A percentile compares a stretch with the other conserved stretches of the same genome.
Conservation (phyloP, 37 sponge, comb jelly and placozoan species). For the Geodia barretti region DNA sequence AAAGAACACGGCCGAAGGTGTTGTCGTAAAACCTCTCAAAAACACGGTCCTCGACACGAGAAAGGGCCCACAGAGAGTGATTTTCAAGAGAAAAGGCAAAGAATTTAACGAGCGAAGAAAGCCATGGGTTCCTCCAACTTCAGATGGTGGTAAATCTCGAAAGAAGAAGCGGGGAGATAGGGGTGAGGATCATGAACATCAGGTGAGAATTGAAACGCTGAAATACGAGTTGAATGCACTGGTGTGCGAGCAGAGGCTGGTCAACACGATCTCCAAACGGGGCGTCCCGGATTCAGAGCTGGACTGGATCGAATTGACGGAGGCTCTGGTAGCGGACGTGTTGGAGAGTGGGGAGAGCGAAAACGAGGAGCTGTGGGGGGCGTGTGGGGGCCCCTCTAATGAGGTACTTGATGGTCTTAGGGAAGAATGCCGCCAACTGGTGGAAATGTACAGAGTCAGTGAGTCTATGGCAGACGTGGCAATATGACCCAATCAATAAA, state of each 20-base stretch:
- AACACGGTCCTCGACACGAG: constrained; percentile 6
- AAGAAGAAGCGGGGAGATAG: background rate
- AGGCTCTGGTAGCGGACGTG: constrained; percentile 33
- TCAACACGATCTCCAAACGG: constrained; percentile 40
- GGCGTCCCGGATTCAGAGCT: constrained; percentile 5
- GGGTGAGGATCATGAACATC: background rate
- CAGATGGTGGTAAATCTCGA: background rate
- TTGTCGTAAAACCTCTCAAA: constrained; percentile 49
- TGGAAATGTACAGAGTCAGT: background rate
- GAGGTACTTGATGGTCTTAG: background rate
- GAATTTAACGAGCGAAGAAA: constrained; percentile 27
- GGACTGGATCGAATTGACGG: constrained; percentile 24
- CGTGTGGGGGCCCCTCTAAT: background rate
- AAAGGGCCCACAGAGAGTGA: constrained; percentile 27
- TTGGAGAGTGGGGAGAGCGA: constrained; percentile 16
- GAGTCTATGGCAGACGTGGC: too few relatives aligned
- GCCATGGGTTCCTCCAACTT: background rate
- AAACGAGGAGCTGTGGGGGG: constrained; percentile 8
- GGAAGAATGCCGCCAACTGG: background rate
- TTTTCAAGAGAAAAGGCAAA: constrained; percentile 48
- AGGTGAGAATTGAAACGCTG: background rate
- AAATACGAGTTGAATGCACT: constrained; percentile 33
- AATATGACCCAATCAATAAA: too few relatives aligned
- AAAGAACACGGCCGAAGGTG: constrained; percentile 42
- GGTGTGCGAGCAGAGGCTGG: constrained; percentile 33